phyloP scores from a whole-genome alignment of 1,140 invertebrate species.

The Gerris buenoi region DNA sequence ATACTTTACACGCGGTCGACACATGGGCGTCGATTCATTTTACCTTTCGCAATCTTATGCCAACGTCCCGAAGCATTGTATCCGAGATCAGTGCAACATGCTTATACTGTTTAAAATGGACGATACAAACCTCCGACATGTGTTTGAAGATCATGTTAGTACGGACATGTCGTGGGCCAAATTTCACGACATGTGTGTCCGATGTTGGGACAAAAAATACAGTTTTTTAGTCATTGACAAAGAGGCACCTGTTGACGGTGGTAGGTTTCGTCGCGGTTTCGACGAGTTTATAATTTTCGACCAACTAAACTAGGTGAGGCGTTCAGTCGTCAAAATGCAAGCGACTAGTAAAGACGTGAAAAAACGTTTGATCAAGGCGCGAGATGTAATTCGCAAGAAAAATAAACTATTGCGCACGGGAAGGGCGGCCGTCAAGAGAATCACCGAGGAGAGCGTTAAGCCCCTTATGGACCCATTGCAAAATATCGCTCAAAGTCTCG shows the following conservation, averaged over 20 bases:
- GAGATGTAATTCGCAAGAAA: neutral
- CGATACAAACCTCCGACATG: neutral
- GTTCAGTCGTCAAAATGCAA: neutral
- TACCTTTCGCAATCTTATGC: constrained; percentile 9
- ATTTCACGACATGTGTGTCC: neutral
- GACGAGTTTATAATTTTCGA: neutral
- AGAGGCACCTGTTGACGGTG: neutral
- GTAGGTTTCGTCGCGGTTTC: neutral
- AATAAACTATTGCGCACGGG: neutral
- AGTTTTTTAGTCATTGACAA: neutral
- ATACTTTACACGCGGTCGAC: neutral
- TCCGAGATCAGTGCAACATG: neutral
- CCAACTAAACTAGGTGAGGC: neutral
- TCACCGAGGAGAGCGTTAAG: no score
- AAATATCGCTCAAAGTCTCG: no score
- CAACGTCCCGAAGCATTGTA: neutral
- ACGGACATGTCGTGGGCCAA: neutral
- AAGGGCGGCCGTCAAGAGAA: no score
- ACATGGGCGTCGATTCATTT: neutral
- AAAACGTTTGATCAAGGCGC: no score
- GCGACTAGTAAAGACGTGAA: neutral
- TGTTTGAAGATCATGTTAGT: neutral
- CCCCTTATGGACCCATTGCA: no score
- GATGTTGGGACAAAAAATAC: neutral
- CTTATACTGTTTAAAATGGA: neutral